phyloP scores from a whole-genome alignment of 1,140 invertebrate species.

The Lutraria rhynchaena region DNA sequence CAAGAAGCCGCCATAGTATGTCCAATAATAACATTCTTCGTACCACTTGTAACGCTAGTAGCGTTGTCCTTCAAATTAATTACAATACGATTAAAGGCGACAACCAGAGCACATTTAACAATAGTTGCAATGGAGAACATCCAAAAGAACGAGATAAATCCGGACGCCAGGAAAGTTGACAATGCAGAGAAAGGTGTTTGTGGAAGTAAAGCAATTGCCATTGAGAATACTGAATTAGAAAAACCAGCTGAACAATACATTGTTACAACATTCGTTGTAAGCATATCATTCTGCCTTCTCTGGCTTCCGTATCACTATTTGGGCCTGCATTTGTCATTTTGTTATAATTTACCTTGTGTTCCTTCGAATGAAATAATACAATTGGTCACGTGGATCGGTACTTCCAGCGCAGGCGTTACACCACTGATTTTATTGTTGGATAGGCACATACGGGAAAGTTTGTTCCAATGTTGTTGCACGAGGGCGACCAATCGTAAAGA shows the following conservation, averaged over 20 bases:
- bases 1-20: constrained; percentile 42
- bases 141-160: neutral
- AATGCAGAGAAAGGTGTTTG: neutral
- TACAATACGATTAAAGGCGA: neutral
- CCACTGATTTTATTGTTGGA: constrained; percentile 36
- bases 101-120: neutral
- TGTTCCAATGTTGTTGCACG: neutral
- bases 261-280: constrained; percentile 7
- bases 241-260: neutral
- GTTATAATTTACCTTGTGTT: constrained; percentile 2
- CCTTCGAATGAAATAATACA: constrained; percentile 29
- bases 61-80: constrained; percentile 31
- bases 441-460: neutral
- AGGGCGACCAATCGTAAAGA: neutral
- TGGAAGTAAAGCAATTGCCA: neutral
- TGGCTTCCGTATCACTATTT: constrained; percentile 52
- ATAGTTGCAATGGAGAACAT: neutral
- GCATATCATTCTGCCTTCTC: neutral
- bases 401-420: constrained; percentile 22
- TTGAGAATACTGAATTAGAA: neutral
- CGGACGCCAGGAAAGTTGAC: neutral
- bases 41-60: constrained; percentile 16
- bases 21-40: constrained; percentile 37
- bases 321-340: constrained; percentile 31
- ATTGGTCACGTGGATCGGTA: constrained; percentile 31